These are phyloP conservation scores for Nomada goodeniana DNA, from an alignment of 2,888 invertebrate species.

Conservation along the genomic window DNA sequence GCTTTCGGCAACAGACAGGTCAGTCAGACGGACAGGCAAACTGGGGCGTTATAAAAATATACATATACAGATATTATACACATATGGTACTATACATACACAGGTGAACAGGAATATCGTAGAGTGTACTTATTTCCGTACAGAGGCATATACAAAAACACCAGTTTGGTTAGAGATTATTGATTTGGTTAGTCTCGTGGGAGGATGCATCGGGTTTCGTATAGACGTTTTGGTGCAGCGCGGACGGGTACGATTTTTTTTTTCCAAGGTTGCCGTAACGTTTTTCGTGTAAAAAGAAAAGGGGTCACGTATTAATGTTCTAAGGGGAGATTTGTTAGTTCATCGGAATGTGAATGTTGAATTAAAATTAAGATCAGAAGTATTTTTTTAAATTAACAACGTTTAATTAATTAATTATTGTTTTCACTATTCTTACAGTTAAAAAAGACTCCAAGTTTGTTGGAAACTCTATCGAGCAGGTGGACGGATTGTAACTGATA, in stretches of 20 bases:
- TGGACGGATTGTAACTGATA: not conserved
- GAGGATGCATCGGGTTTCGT: not conserved
- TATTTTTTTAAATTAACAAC: too few species aligned
- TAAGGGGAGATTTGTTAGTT: too few species aligned
- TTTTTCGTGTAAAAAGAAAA: too few species aligned
- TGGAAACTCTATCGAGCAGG: not conserved
- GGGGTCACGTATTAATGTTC: too few species aligned
- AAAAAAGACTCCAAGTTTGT: not conserved
- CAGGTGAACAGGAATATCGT: conserved; percentile 50
- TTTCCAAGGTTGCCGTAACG: not conserved
- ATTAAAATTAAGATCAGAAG: too few species aligned
- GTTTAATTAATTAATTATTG: too few species aligned
- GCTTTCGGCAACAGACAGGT: conserved; percentile 75
- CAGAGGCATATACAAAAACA: conserved; percentile 48
- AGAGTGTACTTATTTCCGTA: conserved; percentile 41
- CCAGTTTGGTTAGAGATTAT: conserved; percentile 21
- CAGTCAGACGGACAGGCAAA: conserved; percentile 77
- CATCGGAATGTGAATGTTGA: too few species aligned
- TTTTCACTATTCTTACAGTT: too few species aligned
- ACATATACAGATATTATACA: conserved; percentile 54
- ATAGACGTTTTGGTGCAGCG: not conserved
- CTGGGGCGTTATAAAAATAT: conserved; percentile 57
- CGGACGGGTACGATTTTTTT: not conserved
- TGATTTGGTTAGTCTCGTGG: conserved; percentile 4
- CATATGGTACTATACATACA: conserved; percentile 62